These are phyloP conservation scores for Uromys caudimaculatus DNA, from an alignment of 2,797 vertebrate species.

Conservation along the genomic window DNA sequence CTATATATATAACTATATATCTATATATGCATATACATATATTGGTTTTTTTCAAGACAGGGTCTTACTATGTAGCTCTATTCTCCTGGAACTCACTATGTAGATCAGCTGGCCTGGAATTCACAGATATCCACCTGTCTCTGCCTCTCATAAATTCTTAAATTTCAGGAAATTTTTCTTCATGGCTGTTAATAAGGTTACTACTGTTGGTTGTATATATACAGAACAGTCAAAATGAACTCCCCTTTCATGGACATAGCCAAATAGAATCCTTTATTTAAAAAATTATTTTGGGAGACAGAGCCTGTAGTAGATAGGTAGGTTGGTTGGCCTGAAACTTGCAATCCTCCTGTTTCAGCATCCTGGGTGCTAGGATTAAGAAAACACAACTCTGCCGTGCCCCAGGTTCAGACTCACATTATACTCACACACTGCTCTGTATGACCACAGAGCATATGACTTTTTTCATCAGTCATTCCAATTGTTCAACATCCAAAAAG, in stretches of 20 bases:
- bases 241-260: neutral
- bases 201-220: conserved; percentile 10
- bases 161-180: conserved; percentile 37
- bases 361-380: neutral
- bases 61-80: neutral
- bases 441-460: neutral
- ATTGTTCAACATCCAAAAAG: neutral
- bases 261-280: neutral
- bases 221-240: conserved; percentile 1
- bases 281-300: neutral
- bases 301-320: neutral
- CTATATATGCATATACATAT: neutral
- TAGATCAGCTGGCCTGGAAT: neutral
- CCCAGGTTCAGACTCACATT: neutral
- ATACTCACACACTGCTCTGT: neutral
- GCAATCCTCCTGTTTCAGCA: neutral
- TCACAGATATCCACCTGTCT: neutral
- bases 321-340: neutral
- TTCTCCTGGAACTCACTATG: neutral
- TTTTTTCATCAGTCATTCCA: neutral
- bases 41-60: neutral
- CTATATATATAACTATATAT: neutral
- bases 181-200: conserved; percentile 4
- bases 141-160: neutral
- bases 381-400: neutral